Base-by-base conservation (phyloP, 2,113 vertebrate species). In the Passer domesticus region DNA sequence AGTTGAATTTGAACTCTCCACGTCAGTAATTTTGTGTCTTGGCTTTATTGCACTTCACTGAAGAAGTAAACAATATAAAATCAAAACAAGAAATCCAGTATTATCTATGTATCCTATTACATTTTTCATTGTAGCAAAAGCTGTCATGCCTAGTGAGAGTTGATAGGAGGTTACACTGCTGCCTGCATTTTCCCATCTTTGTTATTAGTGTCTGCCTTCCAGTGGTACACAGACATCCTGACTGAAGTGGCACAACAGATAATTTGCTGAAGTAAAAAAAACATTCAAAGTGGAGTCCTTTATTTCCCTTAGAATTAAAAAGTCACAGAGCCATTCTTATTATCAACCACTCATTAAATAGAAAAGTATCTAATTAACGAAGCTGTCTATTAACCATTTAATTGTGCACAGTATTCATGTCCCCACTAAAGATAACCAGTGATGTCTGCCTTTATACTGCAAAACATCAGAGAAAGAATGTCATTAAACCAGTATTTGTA, bases 21-120 rank as follows among this genome's bases (percentile, higher is more conserved):
- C 30, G 22, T 96, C 88, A 86, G 37, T 77, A 2, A 44, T 74
- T 95, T 93, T 81, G 20, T 77, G 41, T 70, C 78, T 83, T 74
- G 33, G 39, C 47, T 94, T 87, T 74, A 74, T 37, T 80, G 63
- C 11, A 21, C 67, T 95, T 90, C 55, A 56, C 33, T 55, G 52
- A 83, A 70, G 39, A 92, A 72, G 20, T 69, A 86, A 88, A 77
- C n/a, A 80, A 90, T 49, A n/a, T 67, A 74, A 96, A 95, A 93
- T 67, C 30, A 85, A 73, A 92, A 37, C 21, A 94, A 80, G 44
- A 62, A 88, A 81, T 88, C 24, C 18, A 46, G 31, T 88, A 37
- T 86, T 83, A 83, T 70, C 47, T 72, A 23, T 60, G 49, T 86
- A 86, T 88, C 35, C 35, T 69, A 52, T 87, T 85, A 64, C 19